Percentiles rank a stretch among this genome's conserved stretches.
These are phyloP conservation scores for Urechis unicinctus DNA, from an alignment of 2,888 invertebrate genomes.

Conservation along the genomic window DNA sequence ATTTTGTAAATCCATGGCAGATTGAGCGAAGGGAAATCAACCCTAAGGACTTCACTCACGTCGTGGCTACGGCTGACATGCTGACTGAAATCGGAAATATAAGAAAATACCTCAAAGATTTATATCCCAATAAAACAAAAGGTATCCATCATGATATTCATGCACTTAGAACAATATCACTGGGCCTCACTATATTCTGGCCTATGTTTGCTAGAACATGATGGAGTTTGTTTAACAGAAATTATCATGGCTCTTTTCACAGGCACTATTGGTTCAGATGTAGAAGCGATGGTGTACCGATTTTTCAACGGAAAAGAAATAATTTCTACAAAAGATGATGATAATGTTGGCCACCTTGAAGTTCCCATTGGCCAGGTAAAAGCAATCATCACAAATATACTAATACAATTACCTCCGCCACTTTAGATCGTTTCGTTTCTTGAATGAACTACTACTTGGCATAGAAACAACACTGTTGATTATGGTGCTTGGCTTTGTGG, in stretches of 20 bases:
- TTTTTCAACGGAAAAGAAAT: not conserved
- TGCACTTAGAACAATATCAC: too few relatives aligned
- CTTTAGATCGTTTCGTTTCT: too few relatives aligned
- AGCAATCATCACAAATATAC: too few relatives aligned
- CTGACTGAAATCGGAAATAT: conserved; percentile 20
- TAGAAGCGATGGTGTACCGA: not conserved
- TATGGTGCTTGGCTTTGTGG: too few relatives aligned
- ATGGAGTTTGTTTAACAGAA: too few relatives aligned
- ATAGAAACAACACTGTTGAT: too few relatives aligned
- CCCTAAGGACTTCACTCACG: conserved; percentile 25
- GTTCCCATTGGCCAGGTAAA: not conserved
- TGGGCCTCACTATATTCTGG: too few relatives aligned
- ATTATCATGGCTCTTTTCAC: too few relatives aligned
- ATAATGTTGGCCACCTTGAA: not conserved
- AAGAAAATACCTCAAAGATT: conserved; percentile 24
- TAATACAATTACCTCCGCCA: too few relatives aligned
- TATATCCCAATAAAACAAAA: conserved; percentile 25
- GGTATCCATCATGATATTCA: too few relatives aligned
- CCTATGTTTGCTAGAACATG: too few relatives aligned
- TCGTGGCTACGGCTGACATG: conserved; percentile 27
- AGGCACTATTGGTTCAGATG: not conserved
- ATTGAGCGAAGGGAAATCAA: conserved; percentile 23
- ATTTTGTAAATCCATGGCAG: conserved; percentile 10
- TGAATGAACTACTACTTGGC: too few relatives aligned
- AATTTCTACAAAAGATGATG: not conserved